Base-by-base conservation (phyloP, 2,888 invertebrate genomes). In the Drosophila pegasa region DNA sequence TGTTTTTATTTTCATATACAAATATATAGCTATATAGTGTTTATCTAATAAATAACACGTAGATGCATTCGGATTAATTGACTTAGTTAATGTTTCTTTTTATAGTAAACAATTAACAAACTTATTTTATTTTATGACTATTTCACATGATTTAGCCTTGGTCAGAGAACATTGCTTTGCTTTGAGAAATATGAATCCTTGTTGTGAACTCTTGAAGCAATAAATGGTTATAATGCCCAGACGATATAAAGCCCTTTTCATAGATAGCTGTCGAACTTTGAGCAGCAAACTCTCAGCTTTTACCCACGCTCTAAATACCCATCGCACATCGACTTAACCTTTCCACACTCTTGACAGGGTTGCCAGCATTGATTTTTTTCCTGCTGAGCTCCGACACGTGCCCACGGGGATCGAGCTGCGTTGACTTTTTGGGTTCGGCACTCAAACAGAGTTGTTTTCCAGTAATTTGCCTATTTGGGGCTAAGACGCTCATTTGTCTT, bases 401-500 rank as follows among this genome's bases (percentile, higher is more conserved):
- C 58, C 64, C 20, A 41, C 35, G 40, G 43, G 22, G 16, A 31
- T 27, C 25, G 29, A 31, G 48, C 52, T 48, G 59, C 58, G 59
- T 80, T 82, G 75, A 71, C 67, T 73, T 56, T 48, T 60, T 47
- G 48, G 35, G 43, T 51, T 51, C 38, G 45, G 60, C 57, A 59
- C 57, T 57, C 48, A 50, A 66, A 75, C 79, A 69, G 74, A 78
- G 87, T 74, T 80, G 76, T 78, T 80, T 71, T 43, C 68, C 35
- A 71, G 59, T 80, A 80, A 83, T 83, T 78, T 80, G 74, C 66
- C 79, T 72, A 86, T 83, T 83, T 64, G 45, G 65, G 63, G 67
- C 79, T 86, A 74, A 80, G 79, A 60, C 52, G 55, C 74, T 77
- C 71, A 77, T 83, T 83, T 83, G 81, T 76, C 74, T 70, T 76